These are phyloP conservation scores for Montipora foliosa DNA, from an alignment of 64 coral and sea anemone genomes.

Conservation along the genomic window DNA sequence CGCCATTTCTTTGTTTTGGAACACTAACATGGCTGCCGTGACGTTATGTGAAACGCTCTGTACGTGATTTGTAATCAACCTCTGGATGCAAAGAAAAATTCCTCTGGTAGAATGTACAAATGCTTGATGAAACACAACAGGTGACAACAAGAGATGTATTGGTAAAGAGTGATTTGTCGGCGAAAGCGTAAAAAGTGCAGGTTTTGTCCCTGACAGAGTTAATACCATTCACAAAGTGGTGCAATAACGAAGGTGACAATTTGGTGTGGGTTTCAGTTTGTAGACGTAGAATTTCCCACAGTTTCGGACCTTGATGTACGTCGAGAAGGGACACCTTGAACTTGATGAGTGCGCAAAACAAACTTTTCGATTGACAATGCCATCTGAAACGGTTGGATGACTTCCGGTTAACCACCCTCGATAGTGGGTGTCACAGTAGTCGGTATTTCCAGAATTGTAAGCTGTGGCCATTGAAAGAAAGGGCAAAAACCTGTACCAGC, in stretches of 20 bases:
- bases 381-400: slow-evolving; percentile 65
- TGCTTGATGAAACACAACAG: too few species aligned
- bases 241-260: slow-evolving; percentile 76
- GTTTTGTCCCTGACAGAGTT: too few species aligned
- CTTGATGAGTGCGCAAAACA: slow-evolving; percentile 55
- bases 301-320: slow-evolving; percentile 67
- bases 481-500: slow-evolving; percentile 73
- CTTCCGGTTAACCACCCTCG: slow-evolving; percentile 69
- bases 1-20: too few species aligned
- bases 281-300: slow-evolving; percentile 88
- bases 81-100: too few species aligned
- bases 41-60: too few species aligned
- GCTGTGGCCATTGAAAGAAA: slow-evolving; percentile 23
- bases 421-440: slow-evolving; percentile 22
- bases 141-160: too few species aligned
- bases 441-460: not conserved
- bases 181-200: too few species aligned
- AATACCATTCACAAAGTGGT: not conserved
- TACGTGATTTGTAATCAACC: too few species aligned
- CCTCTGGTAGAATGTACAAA: too few species aligned
- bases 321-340: slow-evolving; percentile 12
- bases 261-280: slow-evolving; percentile 64
- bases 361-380: slow-evolving; percentile 55
- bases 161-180: too few species aligned
- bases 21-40: too few species aligned